Conservation (phyloP, 2,797 vertebrate genomes). For the Chanos chanos region DNA sequence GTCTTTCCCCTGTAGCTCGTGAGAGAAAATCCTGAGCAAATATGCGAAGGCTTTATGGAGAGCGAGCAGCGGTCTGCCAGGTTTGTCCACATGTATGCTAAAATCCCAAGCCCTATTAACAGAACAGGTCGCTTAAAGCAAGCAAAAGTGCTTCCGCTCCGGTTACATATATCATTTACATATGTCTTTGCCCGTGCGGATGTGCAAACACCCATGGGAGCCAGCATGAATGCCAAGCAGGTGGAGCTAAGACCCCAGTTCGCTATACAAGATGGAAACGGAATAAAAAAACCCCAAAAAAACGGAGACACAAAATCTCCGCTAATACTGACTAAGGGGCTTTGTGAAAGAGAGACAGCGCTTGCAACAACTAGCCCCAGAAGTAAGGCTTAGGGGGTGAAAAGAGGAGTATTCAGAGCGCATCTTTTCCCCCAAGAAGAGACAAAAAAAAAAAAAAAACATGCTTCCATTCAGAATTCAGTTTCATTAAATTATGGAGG, state of each 20-base stretch:
- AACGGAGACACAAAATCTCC: not conserved
- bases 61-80: conserved; percentile 12
- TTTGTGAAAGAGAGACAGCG: conserved; percentile 8
- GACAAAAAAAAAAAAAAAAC: too few species aligned
- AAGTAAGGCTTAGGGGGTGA: too few species aligned
- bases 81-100: not conserved
- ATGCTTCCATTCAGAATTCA: too few species aligned
- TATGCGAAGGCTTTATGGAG: conserved; percentile 37
- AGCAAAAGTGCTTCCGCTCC: not conserved
- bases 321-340: conserved; percentile 11
- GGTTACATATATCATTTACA: conserved; percentile 23
- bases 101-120: conserved; percentile 20
- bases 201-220: not conserved
- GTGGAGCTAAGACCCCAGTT: too few species aligned
- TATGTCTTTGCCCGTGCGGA: conserved; percentile 4
- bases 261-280: not conserved
- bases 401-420: not conserved
- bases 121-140: conserved; percentile 23
- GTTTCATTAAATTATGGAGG: too few species aligned
- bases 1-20: conserved; percentile 12
- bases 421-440: too few species aligned
- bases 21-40: conserved; percentile 35
- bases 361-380: not conserved
- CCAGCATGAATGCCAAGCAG: too few species aligned
- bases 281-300: not conserved